A percentile compares a stretch with the other conserved stretches of the same genome.
phyloP scores from a whole-genome alignment of 2,888 invertebrate genomes.

The Sminthurides aquaticus region DNA sequence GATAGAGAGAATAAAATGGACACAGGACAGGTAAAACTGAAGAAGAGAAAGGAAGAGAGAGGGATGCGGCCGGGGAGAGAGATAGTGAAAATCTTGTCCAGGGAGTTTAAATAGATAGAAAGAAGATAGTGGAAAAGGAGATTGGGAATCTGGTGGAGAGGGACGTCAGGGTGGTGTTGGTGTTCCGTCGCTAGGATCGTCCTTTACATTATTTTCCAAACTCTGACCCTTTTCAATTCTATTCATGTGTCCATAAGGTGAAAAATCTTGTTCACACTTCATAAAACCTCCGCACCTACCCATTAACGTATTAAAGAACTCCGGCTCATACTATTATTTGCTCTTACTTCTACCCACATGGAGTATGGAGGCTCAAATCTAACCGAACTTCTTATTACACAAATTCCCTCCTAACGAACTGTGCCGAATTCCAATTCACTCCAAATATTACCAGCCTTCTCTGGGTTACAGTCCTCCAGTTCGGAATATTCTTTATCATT shows the following conservation, averaged over 20 bases:
- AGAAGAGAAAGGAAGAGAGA: too few relatives aligned
- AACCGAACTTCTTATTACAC: background rate
- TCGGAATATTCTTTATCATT: too few relatives aligned
- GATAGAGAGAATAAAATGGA: background rate
- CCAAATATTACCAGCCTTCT: background rate
- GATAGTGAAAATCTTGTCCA: too few relatives aligned
- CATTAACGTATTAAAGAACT: slow-evolving; percentile 8
- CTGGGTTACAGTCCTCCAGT: too few relatives aligned
- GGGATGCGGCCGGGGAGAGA: too few relatives aligned
- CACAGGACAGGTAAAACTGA: background rate
- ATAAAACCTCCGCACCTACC: slow-evolving; percentile 34
- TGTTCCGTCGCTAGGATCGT: too few relatives aligned
- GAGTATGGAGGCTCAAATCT: background rate
- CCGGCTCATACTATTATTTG: background rate
- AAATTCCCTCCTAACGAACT: slow-evolving; percentile 24
- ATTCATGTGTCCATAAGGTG: slow-evolving; percentile 24
- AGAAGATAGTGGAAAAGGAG: too few relatives aligned
- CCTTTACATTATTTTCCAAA: background rate
- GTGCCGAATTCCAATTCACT: slow-evolving; percentile 24
- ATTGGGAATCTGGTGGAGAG: too few relatives aligned
- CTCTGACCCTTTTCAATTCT: slow-evolving; percentile 19
- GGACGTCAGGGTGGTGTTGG: too few relatives aligned
- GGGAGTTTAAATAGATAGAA: too few relatives aligned
- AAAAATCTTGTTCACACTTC: slow-evolving; percentile 43
- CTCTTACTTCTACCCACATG: background rate